Conservation (phyloP, 2,888 invertebrate species). For the Eupeodes luniger region DNA sequence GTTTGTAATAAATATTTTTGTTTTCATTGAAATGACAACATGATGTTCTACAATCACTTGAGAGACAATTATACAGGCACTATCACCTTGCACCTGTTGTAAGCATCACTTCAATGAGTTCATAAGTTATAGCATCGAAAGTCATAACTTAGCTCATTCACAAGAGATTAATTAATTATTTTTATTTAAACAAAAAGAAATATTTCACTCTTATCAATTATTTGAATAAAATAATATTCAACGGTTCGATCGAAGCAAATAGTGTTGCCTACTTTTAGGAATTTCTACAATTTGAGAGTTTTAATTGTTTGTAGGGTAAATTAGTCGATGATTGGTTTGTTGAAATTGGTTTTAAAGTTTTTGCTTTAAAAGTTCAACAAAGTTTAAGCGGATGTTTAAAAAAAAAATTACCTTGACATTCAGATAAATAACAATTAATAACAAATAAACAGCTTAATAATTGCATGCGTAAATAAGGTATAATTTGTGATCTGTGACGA, state of each 20-base stretch:
- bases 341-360: not conserved
- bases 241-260: not conserved
- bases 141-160: not conserved
- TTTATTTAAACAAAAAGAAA: not conserved
- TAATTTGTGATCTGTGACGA: not conserved
- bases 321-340: slow-evolving; percentile 29
- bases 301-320: slow-evolving; percentile 43
- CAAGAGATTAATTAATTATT: not conserved
- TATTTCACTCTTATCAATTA: not conserved
- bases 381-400: not conserved
- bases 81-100: slow-evolving; percentile 38
- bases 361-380: not conserved
- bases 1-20: slow-evolving; percentile 54
- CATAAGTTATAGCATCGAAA: not conserved
- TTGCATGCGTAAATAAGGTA: slow-evolving; percentile 25
- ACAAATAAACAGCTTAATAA: not conserved
- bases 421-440: not conserved
- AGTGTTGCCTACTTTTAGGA: slow-evolving; percentile 41
- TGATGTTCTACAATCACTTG: slow-evolving; percentile 32
- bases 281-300: no score
- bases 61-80: not conserved
- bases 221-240: slow-evolving; percentile 1
- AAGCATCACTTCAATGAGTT: not conserved
- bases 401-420: not conserved
- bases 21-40: slow-evolving; percentile 43